Evolutionary conservation across 1,140 invertebrate species (phyloP).

Genomic region (Tetragnatha versicolor): DNA sequence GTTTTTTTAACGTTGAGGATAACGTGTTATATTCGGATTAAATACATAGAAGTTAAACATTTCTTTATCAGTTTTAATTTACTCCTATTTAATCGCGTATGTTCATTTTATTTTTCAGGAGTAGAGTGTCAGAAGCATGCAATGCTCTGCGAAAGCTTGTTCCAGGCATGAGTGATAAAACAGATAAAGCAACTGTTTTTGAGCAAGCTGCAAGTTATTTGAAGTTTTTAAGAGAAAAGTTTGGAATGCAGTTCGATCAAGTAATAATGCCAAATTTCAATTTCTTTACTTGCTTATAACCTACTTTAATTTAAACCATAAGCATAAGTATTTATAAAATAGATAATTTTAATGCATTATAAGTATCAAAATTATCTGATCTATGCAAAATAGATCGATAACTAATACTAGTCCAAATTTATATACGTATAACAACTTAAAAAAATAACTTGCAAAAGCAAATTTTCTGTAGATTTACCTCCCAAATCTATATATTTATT

Average conservation of each 20-base stretch:
- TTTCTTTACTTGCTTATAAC: neutral
- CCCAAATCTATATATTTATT: neutral
- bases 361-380: neutral
- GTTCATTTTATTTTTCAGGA: conserved; percentile 32
- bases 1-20: neutral
- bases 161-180: conserved; percentile 65
- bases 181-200: conserved; percentile 66
- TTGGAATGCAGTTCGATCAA: conserved; percentile 46
- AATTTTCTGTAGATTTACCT: neutral
- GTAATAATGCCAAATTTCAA: neutral
- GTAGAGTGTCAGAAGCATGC: conserved; percentile 64
- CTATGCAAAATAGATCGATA: neutral
- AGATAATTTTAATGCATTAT: neutral
- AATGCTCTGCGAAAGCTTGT: conserved; percentile 62
- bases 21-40: neutral
- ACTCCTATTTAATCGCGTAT: neutral
- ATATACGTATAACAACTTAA: too few species aligned
- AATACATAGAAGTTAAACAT: neutral
- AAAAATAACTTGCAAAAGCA: neutral
- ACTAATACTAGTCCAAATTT: neutral
- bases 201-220: conserved; percentile 65
- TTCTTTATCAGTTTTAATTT: neutral
- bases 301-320: neutral
- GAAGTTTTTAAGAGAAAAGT: conserved; percentile 48
- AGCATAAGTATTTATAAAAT: neutral